phyloP scores from a whole-genome alignment of 1,140 invertebrate genomes.

The Pteromalus puparum region DNA sequence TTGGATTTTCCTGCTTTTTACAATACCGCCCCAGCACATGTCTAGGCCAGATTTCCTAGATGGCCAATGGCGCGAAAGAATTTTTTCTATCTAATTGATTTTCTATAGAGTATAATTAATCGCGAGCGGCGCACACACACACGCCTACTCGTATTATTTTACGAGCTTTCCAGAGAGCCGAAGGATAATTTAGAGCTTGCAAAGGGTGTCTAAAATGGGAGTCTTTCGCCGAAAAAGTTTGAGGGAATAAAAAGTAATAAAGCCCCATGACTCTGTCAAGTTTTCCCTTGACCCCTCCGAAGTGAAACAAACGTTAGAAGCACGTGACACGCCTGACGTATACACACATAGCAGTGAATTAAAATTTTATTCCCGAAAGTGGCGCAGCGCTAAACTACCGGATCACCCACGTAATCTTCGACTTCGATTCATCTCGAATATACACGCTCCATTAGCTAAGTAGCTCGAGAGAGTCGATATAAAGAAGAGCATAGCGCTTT shows the following conservation, averaged over 20 bases:
- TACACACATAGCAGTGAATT: background rate
- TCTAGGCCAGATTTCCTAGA: background rate
- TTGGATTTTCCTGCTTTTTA: background rate
- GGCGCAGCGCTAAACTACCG: background rate
- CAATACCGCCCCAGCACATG: no score
- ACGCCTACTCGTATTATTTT: background rate
- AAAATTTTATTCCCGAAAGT: background rate
- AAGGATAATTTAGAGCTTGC: background rate
- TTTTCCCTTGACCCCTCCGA: no score
- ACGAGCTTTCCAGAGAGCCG: background rate
- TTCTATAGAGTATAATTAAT: background rate
- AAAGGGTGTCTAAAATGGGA: background rate
- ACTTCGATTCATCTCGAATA: background rate
- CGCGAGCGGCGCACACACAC: no score
- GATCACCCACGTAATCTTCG: conserved; percentile 1
- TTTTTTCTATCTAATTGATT: background rate
- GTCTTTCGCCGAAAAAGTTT: background rate
- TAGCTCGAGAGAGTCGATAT: background rate
- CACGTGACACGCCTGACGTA: background rate
- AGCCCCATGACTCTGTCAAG: no score
- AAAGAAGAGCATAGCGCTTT: background rate
- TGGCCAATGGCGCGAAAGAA: background rate
- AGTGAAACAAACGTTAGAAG: background rate
- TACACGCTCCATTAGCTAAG: conserved; percentile 18
- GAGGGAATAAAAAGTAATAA: no score